Percentiles rank a stretch among this genome's conserved stretches.
These are phyloP conservation scores for Aphelenchoides bicaudatus DNA, from an alignment of 2,888 invertebrate genomes.

Conservation along the genomic window DNA sequence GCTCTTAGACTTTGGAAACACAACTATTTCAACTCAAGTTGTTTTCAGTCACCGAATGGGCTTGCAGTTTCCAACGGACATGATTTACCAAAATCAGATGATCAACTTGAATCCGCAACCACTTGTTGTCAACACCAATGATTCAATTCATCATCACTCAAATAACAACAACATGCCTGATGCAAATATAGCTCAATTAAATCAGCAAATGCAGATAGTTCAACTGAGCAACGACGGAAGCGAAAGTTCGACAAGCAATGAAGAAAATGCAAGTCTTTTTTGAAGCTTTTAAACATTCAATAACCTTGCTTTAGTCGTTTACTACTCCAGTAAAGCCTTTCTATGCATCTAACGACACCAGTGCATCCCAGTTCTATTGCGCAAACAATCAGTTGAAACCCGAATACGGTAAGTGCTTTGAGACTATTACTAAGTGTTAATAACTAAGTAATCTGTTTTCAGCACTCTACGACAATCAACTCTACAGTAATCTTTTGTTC, in stretches of 20 bases:
- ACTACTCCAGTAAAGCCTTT: conserved; percentile 11
- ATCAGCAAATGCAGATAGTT: not conserved
- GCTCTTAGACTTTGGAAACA: no score
- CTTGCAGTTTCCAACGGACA: no score
- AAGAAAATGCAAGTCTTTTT: conserved; percentile 3
- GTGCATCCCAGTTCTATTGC: not conserved
- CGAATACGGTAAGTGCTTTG: conserved; percentile 1
- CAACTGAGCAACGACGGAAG: no score
- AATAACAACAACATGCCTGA: no score
- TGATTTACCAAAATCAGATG: no score
- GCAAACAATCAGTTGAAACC: not conserved
- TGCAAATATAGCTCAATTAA: not conserved
- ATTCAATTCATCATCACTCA: no score
- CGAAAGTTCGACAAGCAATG: conserved; percentile 9
- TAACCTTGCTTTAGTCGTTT: not conserved
- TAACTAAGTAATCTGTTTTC: no score
- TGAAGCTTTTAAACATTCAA: not conserved
- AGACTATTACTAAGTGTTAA: not conserved
- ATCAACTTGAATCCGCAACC: no score
- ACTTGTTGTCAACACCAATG: no score
- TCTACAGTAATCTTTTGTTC: conserved; percentile 3
- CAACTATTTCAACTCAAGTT: no score
- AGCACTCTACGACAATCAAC: not conserved
- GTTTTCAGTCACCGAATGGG: no score
- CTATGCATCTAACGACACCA: not conserved